A percentile compares a stretch with the other conserved stretches of the same genome.
Evolutionary conservation across 1,140 invertebrate genomes (phyloP).

Genomic region (Cataglyphis hispanica): DNA sequence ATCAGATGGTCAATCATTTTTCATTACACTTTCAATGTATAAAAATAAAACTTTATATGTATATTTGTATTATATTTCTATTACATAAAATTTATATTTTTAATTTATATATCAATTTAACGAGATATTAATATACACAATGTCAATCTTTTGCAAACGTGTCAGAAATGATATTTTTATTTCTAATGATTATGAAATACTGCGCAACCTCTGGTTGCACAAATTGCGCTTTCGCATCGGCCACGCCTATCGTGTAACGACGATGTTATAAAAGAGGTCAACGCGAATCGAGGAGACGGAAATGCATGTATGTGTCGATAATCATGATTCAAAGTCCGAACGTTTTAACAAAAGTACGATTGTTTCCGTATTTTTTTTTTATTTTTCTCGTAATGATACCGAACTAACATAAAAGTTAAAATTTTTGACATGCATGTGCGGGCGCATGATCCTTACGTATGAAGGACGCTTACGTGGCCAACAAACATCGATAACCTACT

Average conservation of each 20-base stretch:
- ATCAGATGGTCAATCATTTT: not conserved
- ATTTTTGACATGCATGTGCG: not conserved
- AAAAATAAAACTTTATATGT: not conserved
- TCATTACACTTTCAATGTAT: not conserved
- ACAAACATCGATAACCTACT: conserved; percentile 80
- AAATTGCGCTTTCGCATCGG: conserved; percentile 30
- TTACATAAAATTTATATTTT: not conserved
- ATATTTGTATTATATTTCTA: not conserved
- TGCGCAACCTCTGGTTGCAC: conserved; percentile 27
- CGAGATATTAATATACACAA: not conserved
- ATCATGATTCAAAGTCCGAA: conserved; percentile 5
- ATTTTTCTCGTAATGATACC: not conserved
- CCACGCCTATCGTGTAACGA: conserved; percentile 56
- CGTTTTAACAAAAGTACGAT: not conserved
- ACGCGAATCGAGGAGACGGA: conserved; percentile 44
- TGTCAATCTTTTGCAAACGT: not conserved
- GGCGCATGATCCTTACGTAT: conserved; percentile 1
- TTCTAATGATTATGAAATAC: conserved; percentile 37
- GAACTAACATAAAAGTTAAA: not conserved
- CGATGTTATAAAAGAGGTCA: conserved; percentile 57
- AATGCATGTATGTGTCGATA: conserved; percentile 32
- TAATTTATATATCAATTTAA: not conserved
- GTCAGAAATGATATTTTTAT: not conserved
- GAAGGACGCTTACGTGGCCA: conserved; percentile 20
- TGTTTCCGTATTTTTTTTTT: not conserved